Conservation (phyloP, 1,140 invertebrate genomes). For the Penaeus chinensis region DNA sequence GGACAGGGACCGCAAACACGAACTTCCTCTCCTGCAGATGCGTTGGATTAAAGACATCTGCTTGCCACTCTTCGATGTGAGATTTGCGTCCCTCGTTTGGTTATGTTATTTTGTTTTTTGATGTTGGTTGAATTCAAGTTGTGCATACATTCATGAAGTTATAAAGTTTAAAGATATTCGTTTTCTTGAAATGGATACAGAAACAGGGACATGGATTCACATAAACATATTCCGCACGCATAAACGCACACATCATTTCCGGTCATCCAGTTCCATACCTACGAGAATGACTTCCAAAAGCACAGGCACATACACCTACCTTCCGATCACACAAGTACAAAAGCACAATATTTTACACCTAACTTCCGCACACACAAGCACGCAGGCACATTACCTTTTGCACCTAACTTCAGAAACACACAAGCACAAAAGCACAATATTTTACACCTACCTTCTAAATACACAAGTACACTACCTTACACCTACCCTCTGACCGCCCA, state of each 20-base stretch:
- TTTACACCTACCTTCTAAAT: too few species aligned
- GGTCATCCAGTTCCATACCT: background rate
- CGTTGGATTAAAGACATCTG: conserved; percentile 96
- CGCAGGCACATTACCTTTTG: too few species aligned
- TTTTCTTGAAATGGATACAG: background rate
- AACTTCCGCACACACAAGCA: too few species aligned
- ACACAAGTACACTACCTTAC: too few species aligned
- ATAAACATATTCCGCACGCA: background rate
- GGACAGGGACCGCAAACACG: conserved; percentile 95
- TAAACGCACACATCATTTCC: background rate
- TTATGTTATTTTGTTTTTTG: background rate
- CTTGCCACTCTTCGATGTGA: conserved; percentile 93
- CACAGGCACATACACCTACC: background rate
- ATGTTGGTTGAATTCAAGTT: too few species aligned
- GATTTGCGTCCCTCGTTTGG: conserved; percentile 63
- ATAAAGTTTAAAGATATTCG: background rate
- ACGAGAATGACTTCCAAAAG: background rate
- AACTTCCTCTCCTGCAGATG: conserved; percentile 95
- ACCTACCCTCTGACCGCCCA: too few species aligned
- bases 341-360: too few species aligned
- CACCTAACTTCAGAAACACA: too few species aligned
- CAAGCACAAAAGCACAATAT: too few species aligned
- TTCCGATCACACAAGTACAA: too few species aligned
- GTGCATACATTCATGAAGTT: too few species aligned
- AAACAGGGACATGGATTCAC: background rate